Conservation (phyloP, 2,888 invertebrate genomes). For the Ramazzottius varieornatus region DNA sequence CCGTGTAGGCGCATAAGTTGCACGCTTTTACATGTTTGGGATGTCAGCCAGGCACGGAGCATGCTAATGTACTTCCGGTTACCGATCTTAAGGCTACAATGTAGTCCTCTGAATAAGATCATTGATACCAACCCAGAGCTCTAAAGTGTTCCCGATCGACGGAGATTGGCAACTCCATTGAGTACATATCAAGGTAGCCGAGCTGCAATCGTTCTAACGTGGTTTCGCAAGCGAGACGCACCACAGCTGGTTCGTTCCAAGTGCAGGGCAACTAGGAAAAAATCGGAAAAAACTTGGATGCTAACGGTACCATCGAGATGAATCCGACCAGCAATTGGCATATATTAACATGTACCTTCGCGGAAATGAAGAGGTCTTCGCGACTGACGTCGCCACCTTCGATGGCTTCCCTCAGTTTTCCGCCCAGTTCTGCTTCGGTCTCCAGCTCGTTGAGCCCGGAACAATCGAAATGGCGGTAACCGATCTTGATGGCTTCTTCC, state of each 20-base stretch:
- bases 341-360: conserved; percentile 5
- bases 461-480: conserved; percentile 54
- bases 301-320: too few species aligned
- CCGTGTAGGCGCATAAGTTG: too few species aligned
- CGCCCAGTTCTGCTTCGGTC: conserved; percentile 35
- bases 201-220: not conserved
- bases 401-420: conserved; percentile 35
- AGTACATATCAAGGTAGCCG: not conserved
- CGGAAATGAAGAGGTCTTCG: conserved; percentile 8
- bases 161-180: not conserved
- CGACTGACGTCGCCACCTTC: conserved; percentile 34
- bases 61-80: too few species aligned
- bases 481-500: conserved; percentile 37
- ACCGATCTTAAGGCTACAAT: too few species aligned
- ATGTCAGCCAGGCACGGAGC: too few species aligned
- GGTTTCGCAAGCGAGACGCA: not conserved
- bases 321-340: too few species aligned
- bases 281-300: too few species aligned
- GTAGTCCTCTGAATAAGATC: too few species aligned
- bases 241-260: not conserved
- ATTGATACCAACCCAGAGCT: too few species aligned
- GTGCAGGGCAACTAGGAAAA: too few species aligned
- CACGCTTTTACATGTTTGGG: too few species aligned
- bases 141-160: not conserved
- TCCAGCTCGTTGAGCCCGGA: conserved; percentile 33